Base-by-base conservation (phyloP, 2,797 vertebrate species). In the Denticeps clupeoides region DNA sequence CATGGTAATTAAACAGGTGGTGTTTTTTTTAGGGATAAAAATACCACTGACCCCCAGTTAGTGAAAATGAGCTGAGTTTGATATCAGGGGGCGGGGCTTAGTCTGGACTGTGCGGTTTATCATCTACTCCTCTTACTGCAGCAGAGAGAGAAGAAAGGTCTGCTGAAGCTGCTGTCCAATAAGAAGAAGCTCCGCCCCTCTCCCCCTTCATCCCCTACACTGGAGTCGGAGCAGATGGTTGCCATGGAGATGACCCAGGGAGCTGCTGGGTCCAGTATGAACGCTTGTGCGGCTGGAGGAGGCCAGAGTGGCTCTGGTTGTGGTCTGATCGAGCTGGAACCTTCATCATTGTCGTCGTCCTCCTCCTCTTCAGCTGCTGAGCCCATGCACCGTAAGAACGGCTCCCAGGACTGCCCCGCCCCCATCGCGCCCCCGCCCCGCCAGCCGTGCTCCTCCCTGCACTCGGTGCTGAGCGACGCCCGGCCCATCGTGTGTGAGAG, bases 81-180 rank as follows among this genome's bases (percentile, higher is more conserved):
- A 10, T 9, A 12, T n/a, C n/a, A n/a, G n/a, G n/a, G n/a, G n/a
- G n/a, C n/a, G n/a, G n/a, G n/a, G n/a, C n/a, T n/a, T n/a, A n/a
- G n/a, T n/a, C n/a, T n/a, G n/a, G n/a, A n/a, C n/a, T n/a, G n/a
- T n/a, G n/a, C n/a, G n/a, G n/a, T 33, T 1, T 3, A 19, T 44
- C 1, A 47, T 29, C 54, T 42, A 47, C 55, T 4, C 13, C 51
- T 13, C 43, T 41, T 38, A 19, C 5, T n/a, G n/a, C n/a, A n/a
- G 38, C 79, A 99, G 95, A 91, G 91, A 74, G 95, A 99, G 72
- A 99, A 93, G 70, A 99, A 96, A 45, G 89, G 95, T 29, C 78
- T 99, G 35, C 73, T 98, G 61, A 99, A 98, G 65, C 80, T 98
- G 58, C 76, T 99, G 59, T 95, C 93, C 55, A 86, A 90, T 7